Evolutionary conservation across 2,888 invertebrate species (phyloP).

Genomic region (Chloromyia formosa): DNA sequence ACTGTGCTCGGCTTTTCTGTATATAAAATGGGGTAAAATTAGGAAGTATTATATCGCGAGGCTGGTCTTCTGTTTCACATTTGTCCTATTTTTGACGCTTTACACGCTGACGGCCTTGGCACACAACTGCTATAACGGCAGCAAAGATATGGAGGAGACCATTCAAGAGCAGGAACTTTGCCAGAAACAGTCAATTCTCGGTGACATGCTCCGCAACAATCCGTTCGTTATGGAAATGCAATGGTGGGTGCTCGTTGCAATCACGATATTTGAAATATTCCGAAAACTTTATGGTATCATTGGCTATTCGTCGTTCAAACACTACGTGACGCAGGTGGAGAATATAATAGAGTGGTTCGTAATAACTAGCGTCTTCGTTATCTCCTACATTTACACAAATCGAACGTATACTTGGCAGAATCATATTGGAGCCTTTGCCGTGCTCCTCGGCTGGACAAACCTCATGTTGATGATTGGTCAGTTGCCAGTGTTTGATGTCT

Average conservation of each 20-base stretch:
- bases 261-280: conserved; percentile 81
- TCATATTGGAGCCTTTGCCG: conserved; percentile 86
- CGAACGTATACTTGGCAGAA: conserved; percentile 84
- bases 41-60: conserved; percentile 86
- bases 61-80: conserved; percentile 79
- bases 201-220: conserved; percentile 77
- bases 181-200: conserved; percentile 80
- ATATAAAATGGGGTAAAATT: conserved; percentile 91
- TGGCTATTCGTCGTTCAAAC: conserved; percentile 81
- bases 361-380: conserved; percentile 82
- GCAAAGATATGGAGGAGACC: conserved; percentile 77
- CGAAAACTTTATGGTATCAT: conserved; percentile 84
- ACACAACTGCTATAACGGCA: conserved; percentile 85
- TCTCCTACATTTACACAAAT: conserved; percentile 83
- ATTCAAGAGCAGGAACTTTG: conserved; percentile 78
- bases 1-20: conserved; percentile 84
- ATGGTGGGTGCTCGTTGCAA: conserved; percentile 82
- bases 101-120: conserved; percentile 85
- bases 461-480: conserved; percentile 92
- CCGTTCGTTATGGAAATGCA: conserved; percentile 83
- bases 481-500: conserved; percentile 86
- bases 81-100: conserved; percentile 80
- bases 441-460: conserved; percentile 87
- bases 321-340: conserved; percentile 84
- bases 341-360: conserved; percentile 90